Evolutionary conservation across 2,113 vertebrate species (phyloP).

Genomic region (Sardina pilchardus): DNA sequence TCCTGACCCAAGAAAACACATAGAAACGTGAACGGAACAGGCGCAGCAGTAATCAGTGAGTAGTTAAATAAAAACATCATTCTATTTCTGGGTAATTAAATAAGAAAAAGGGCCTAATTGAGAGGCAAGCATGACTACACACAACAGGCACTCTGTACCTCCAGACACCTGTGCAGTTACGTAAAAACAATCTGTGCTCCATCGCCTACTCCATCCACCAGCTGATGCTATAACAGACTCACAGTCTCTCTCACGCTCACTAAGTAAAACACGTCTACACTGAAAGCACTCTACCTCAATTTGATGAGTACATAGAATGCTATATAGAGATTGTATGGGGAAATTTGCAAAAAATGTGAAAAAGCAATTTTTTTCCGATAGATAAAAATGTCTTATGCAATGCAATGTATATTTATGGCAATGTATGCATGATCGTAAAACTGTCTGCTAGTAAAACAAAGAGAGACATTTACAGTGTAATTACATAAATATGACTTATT

Average conservation of each 20-base stretch:
- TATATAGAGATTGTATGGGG: neutral
- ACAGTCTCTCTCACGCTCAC: neutral
- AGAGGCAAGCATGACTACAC: neutral
- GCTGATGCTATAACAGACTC: neutral
- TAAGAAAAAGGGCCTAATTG: neutral
- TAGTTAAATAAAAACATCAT: neutral
- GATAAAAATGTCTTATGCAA: too few species aligned
- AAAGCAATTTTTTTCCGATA: too few species aligned
- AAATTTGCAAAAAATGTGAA: too few species aligned
- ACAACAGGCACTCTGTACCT: neutral
- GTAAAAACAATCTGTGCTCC: neutral
- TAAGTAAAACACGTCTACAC: neutral
- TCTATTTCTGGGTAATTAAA: neutral
- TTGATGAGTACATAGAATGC: too few species aligned
- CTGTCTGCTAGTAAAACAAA: too few species aligned
- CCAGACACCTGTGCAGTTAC: neutral
- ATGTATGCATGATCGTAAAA: too few species aligned
- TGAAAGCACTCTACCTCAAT: neutral
- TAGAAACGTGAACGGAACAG: neutral
- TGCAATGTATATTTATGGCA: too few species aligned
- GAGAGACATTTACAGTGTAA: neutral
- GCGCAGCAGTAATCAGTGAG: neutral
- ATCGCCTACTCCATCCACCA: neutral
- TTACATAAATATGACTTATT: neutral
- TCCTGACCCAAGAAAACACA: neutral